Evolutionary conservation across 1,140 invertebrate species (phyloP), one percentile per base, ranked within the genome.

Genomic region (Odontomachus brunneus): DNA sequence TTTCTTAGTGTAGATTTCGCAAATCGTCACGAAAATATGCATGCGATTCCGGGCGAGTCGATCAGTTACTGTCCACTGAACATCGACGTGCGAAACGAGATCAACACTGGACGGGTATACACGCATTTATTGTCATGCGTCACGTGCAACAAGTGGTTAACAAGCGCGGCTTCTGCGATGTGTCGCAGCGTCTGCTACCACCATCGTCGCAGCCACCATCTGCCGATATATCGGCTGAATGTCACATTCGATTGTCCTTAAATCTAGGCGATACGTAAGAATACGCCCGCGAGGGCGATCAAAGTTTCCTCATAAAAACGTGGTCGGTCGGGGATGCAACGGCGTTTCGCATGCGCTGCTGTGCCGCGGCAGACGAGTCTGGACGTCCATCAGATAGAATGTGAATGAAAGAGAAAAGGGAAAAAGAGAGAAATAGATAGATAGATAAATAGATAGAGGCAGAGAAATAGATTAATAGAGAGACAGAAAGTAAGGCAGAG

Each of bases 341-440:
- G 44, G 49, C 60, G 49, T 53, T 69, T 65, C 11, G 15, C 86
- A 87, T 88, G 85, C 86, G 83, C 75, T 72, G 74, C 75, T 78
- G 73, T 78, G 82, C 74, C 44, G 49, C 62, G 38, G 73, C n/a
- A 78, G 62, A 83, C 60, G 62, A 66, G 73, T 55, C 78, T 66
- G 74, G 71, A 83, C 33, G 62, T 78, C 62, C 72, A 76, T 66
- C 53, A 44, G 44, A 82, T 0, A 82, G 24, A 60, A 55, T 49
- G 66, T 55, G 65, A 51, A 38, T 44, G 62, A 44, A 9, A 63
- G 33, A 65, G 11, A 74, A 29, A 14, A 38, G 17, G 59, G 66
- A 75, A 60, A 83, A 60, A 73, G 51, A 78, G 33, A 69, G 17
- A 12, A 22, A 51, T 15, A 82, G 26, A 44, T 4, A 44, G 11